Base-by-base conservation (phyloP, 64 coral and sea anemone genomes). In the Porites australiensis region DNA sequence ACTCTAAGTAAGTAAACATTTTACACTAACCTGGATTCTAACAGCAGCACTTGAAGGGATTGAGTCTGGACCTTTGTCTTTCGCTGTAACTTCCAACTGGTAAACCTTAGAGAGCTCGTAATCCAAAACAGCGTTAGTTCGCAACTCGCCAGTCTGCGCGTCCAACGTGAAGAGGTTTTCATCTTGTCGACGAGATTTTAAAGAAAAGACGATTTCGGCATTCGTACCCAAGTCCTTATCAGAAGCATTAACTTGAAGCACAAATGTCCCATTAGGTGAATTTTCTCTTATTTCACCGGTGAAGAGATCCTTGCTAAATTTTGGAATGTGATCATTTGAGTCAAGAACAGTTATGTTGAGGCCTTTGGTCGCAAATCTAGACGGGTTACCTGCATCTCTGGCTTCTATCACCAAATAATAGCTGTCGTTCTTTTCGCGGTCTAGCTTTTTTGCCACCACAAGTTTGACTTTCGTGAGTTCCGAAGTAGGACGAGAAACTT, bases 141-240 rank as follows among this genome's bases (percentile, higher is more conserved):
- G 47, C 13, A 97, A 16, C n/a, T 94, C 88, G 6, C 95, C 95
- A 15, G 88, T 97, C 44, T 43, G 49, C 69, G 66, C 71, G 18
- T 97, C 77, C 19, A 97, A 66, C 69, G 44, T 90, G 44, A 97
- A 97, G 12, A 97, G 75, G 5, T 92, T 81, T 71, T 79, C 67
- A 78, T 96, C 71, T 60, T 67, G 70, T 5, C 87, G 92, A 16
- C 18, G 79, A 19, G 70, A 13, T 48, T 94, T 76, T 20, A 97
- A 62, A 79, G 52, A 88, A 18, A 77, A 97, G 4, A 76, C 67
- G 9, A 97, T 91, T 57, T 88, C 88, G 2, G 72, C 95, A 67
- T 97, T 97, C 21, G 87, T 94, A 14, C 95, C 95, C 43, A 97
- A 80, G 65, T 97, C 95, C 77, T 88, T 73, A 73, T 97, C 95